Percentiles rank a stretch among this genome's conserved stretches.
Conservation (phyloP, 2,888 invertebrate species). For the Muschampia plurimacula region DNA sequence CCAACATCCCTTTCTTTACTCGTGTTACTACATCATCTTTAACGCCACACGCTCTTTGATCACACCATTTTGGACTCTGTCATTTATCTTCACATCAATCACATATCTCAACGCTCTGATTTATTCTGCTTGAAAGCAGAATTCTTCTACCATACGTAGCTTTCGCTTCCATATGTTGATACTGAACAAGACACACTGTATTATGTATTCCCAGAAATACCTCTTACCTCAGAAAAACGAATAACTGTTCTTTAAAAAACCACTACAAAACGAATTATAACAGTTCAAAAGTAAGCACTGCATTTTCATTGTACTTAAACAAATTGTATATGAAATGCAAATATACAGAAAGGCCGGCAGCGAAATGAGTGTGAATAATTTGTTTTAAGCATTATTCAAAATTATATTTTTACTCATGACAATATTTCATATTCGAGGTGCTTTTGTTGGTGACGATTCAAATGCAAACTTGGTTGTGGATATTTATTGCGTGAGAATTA, state of each 20-base stretch:
- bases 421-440: slow-evolving; percentile 8
- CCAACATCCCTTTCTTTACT: no score
- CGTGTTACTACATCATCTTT: no score
- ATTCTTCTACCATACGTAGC: no score
- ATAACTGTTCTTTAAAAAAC: neutral
- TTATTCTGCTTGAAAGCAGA: no score
- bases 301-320: neutral
- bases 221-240: neutral
- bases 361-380: slow-evolving; percentile 18
- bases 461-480: neutral
- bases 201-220: neutral
- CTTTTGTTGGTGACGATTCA: slow-evolving; percentile 19
- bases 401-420: slow-evolving; percentile 15
- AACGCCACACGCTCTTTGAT: no score
- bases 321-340: slow-evolving; percentile 19
- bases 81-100: no score
- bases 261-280: neutral
- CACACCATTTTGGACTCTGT: no score
- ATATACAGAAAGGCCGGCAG: neutral
- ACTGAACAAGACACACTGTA: no score
- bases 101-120: no score
- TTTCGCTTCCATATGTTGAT: no score
- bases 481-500: neutral
- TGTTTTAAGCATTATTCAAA: slow-evolving; percentile 13
- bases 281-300: neutral